Evolutionary conservation across 2,888 invertebrate species (phyloP).

Genomic region (Elmis aenea): DNA sequence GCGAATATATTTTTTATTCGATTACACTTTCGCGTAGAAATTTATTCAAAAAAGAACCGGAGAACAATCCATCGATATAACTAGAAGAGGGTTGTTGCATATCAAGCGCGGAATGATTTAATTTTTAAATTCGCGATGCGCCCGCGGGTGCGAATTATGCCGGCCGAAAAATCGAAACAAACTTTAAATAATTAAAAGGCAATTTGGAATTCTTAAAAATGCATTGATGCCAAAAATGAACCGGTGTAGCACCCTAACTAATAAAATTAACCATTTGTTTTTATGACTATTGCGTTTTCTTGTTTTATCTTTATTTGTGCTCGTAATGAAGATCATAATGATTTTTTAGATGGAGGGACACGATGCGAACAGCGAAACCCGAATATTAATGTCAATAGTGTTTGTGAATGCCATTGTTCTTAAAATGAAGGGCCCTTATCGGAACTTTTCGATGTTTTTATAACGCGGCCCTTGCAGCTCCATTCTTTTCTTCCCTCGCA

Average conservation of each 20-base stretch:
- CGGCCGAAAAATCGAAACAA: slow-evolving; percentile 12
- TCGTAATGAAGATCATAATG: slow-evolving; percentile 41
- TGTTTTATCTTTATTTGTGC: slow-evolving; percentile 42
- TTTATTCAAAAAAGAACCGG: no score
- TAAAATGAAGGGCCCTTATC: slow-evolving; percentile 42
- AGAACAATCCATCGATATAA: no score
- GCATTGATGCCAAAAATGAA: slow-evolving; percentile 9
- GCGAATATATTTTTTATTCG: slow-evolving; percentile 22
- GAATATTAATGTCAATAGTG: slow-evolving; percentile 43
- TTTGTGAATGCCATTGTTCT: slow-evolving; percentile 44
- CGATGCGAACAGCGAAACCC: slow-evolving; percentile 32
- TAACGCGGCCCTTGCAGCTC: slow-evolving; percentile 30
- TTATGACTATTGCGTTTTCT: slow-evolving; percentile 37
- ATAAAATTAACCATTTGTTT: slow-evolving; percentile 39
- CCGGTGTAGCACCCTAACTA: slow-evolving; percentile 18
- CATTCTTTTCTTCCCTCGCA: slow-evolving; percentile 13
- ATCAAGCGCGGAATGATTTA: no score
- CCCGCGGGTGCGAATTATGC: no score
- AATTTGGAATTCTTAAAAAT: slow-evolving; percentile 12
- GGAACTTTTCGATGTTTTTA: slow-evolving; percentile 42
- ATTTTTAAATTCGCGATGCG: no score
- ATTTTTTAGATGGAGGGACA: slow-evolving; percentile 39
- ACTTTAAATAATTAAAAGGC: slow-evolving; percentile 5
- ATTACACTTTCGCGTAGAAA: slow-evolving; percentile 13
- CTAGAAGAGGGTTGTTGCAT: no score